Conservation (phyloP, 2,888 invertebrate genomes). For the Mythimna albipuncta region DNA sequence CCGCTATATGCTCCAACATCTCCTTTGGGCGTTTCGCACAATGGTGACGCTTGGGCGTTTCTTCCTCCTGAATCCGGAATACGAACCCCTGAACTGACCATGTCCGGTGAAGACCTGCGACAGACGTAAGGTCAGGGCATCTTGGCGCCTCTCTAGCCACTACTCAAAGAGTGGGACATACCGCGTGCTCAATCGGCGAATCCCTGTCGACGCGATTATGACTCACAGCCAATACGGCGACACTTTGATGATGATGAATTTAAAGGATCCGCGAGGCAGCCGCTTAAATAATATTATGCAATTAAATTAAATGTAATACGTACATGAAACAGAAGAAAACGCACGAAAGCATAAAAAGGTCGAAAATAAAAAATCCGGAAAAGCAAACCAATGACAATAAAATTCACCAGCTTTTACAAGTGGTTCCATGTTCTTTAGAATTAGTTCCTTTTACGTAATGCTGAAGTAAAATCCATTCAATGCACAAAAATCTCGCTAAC, state of each 20-base stretch:
- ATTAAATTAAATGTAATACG: conserved; percentile 3
- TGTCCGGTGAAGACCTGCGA: no score
- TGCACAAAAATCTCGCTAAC: conserved; percentile 53
- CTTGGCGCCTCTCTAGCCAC: no score
- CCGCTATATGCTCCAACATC: no score
- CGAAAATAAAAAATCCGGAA: conserved; percentile 11
- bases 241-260: conserved; percentile 13
- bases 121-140: no score
- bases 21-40: no score
- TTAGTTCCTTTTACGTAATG: conserved; percentile 21
- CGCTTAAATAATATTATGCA: not conserved
- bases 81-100: no score
- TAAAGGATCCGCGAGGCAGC: not conserved
- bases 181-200: no score
- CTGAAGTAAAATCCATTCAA: conserved; percentile 47
- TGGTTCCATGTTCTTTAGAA: conserved; percentile 6
- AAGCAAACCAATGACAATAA: not conserved
- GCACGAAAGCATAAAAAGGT: conserved; percentile 12
- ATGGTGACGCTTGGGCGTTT: no score
- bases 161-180: no score
- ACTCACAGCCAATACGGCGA: conserved; percentile 39
- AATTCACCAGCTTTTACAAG: conserved; percentile 7
- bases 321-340: not conserved
- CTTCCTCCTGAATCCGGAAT: no score
- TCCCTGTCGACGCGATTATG: conserved; percentile 15